Conservation (phyloP, 2,888 invertebrate species). For the Lamproptera curius region DNA sequence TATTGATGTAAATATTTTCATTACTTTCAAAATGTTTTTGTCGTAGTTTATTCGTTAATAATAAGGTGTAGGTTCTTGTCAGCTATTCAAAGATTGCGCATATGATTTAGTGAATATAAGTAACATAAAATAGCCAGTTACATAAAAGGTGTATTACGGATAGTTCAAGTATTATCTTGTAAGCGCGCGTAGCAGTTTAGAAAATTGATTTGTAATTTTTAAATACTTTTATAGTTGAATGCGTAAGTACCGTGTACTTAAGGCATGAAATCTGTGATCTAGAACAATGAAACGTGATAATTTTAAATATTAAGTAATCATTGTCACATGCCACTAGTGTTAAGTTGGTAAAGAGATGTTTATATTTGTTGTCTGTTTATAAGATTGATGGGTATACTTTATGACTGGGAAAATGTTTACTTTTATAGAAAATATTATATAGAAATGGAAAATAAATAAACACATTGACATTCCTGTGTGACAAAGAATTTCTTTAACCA, state of each 20-base stretch:
- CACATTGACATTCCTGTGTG: conserved; percentile 13
- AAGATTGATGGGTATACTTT: conserved; percentile 1
- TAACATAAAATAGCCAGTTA: conserved; percentile 14
- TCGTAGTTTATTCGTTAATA: too few species aligned
- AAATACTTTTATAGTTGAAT: conserved; percentile 20
- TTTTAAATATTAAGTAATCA: conserved; percentile 7
- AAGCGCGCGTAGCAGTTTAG: background rate
- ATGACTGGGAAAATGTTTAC: conserved; percentile 5
- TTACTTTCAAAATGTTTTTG: too few species aligned
- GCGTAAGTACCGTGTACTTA: conserved; percentile 31
- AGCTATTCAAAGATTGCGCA: conserved; percentile 9
- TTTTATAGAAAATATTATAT: background rate
- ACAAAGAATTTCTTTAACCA: too few species aligned
- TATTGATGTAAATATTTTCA: too few species aligned
- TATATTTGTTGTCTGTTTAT: conserved; percentile 12
- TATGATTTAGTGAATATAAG: background rate
- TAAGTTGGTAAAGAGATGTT: conserved; percentile 13
- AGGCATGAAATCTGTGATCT: conserved; percentile 23
- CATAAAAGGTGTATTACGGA: background rate
- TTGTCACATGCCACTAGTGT: conserved; percentile 14
- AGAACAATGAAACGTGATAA: conserved; percentile 17
- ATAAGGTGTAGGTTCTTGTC: conserved; percentile 3
- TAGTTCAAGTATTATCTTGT: conserved; percentile 7
- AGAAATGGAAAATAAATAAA: conserved; percentile 3
- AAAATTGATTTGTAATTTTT: conserved; percentile 4